A percentile compares a stretch with the other conserved stretches of the same genome.
phyloP scores from a whole-genome alignment of 2,888 invertebrate species.

The Dermolepida albohirtum region DNA sequence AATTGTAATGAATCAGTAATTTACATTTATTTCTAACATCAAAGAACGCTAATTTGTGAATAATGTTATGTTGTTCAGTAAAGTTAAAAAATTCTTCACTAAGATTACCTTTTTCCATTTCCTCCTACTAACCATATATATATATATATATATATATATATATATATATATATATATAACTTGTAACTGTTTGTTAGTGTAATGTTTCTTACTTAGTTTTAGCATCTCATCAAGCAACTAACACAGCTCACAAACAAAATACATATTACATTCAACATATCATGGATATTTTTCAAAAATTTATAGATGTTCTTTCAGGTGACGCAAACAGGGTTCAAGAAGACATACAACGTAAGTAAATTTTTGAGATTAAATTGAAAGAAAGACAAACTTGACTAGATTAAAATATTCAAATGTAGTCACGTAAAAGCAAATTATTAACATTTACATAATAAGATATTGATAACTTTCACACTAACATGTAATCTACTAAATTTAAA shows the following conservation, averaged over 20 bases:
- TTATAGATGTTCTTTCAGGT: constrained; percentile 68
- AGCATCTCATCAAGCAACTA: background rate
- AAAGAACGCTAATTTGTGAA: no score
- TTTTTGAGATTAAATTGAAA: background rate
- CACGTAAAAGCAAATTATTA: no score
- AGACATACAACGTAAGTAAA: constrained; percentile 80
- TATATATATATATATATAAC: no score
- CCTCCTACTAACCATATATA: background rate
- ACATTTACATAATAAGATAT: no score
- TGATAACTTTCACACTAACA: no score
- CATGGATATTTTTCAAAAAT: background rate
- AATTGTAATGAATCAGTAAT: background rate
- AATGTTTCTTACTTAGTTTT: constrained; percentile 15
- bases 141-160: no score
- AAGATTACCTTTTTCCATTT: constrained; percentile 6
- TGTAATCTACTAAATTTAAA: no score
- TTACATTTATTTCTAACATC: background rate
- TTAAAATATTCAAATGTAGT: no score
- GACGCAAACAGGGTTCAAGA: constrained; percentile 81
- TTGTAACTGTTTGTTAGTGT: constrained; percentile 16
- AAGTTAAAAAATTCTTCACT: constrained; percentile 5
- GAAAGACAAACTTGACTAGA: background rate
- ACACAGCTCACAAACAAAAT: constrained; percentile 4
- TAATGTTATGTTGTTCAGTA: background rate
- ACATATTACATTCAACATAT: constrained; percentile 28